Conservation (phyloP, 2,888 invertebrate species). For the Chrysopilus asiliformis region DNA sequence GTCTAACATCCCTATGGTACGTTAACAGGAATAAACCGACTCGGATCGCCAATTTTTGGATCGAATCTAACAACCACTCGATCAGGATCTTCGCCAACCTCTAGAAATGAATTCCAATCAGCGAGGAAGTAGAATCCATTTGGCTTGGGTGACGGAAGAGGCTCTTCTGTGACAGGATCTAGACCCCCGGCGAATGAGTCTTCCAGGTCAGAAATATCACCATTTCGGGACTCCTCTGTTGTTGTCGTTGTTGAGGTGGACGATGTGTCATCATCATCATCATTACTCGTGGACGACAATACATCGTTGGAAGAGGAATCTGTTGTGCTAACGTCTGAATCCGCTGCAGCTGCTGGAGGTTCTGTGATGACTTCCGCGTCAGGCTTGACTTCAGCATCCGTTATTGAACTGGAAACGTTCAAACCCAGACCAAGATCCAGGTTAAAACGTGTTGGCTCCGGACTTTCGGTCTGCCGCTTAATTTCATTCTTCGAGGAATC, state of each 20-base stretch:
- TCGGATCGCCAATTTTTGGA: conserved; percentile 67
- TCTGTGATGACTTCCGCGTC: conserved; percentile 8
- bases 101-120: conserved; percentile 77
- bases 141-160: conserved; percentile 49
- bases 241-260: conserved; percentile 21
- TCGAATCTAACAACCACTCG: conserved; percentile 68
- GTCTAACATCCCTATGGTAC: conserved; percentile 45
- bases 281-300: neutral
- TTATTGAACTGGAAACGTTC: conserved; percentile 16
- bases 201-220: conserved; percentile 45
- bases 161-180: conserved; percentile 44
- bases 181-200: conserved; percentile 62
- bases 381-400: conserved; percentile 10
- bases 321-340: neutral
- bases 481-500: conserved; percentile 36
- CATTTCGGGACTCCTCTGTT: conserved; percentile 24
- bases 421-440: conserved; percentile 18
- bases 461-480: conserved; percentile 35
- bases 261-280: conserved; percentile 11
- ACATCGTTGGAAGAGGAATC: conserved; percentile 1
- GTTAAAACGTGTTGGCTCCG: conserved; percentile 24
- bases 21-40: conserved; percentile 59
- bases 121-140: conserved; percentile 74
- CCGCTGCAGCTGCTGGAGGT: neutral
- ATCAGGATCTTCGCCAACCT: conserved; percentile 63